phyloP scores from a whole-genome alignment of 2,888 invertebrate species.

The Ditula angustiorana region DNA sequence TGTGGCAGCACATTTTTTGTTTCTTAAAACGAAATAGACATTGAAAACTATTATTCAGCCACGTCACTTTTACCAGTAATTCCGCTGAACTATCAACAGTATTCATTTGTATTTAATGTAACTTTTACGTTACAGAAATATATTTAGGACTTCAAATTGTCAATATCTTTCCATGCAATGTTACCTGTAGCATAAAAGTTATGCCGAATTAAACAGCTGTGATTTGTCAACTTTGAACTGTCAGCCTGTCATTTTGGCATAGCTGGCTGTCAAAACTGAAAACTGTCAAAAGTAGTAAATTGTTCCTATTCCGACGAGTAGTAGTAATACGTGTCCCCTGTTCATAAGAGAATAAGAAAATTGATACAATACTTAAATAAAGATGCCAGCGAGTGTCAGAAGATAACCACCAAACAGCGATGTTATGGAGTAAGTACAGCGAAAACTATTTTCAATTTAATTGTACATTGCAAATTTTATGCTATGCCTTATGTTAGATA shows the following conservation, averaged over 20 bases:
- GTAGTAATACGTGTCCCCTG: not conserved
- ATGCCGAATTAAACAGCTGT: slow-evolving; percentile 25
- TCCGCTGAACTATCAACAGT: not conserved
- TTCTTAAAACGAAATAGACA: not conserved
- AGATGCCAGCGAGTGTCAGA: not conserved
- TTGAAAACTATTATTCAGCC: not conserved
- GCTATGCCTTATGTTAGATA: slow-evolving; percentile 6
- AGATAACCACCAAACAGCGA: not conserved
- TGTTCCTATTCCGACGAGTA: too few relatives aligned
- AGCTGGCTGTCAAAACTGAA: not conserved
- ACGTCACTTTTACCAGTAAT: not conserved
- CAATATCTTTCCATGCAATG: not conserved
- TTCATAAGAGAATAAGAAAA: not conserved
- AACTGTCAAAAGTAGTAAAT: not conserved
- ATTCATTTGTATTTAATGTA: too few relatives aligned
- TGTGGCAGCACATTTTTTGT: not conserved
- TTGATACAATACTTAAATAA: not conserved
- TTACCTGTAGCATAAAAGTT: not conserved
- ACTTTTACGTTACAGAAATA: too few relatives aligned
- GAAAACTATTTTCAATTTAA: not conserved
- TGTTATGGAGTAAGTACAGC: not conserved
- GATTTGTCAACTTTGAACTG: slow-evolving; percentile 15
- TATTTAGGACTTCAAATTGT: too few relatives aligned
- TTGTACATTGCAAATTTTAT: not conserved
- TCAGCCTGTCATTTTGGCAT: not conserved